Base-by-base conservation (phyloP, 2,797 vertebrate genomes). In the Potorous gilbertii region DNA sequence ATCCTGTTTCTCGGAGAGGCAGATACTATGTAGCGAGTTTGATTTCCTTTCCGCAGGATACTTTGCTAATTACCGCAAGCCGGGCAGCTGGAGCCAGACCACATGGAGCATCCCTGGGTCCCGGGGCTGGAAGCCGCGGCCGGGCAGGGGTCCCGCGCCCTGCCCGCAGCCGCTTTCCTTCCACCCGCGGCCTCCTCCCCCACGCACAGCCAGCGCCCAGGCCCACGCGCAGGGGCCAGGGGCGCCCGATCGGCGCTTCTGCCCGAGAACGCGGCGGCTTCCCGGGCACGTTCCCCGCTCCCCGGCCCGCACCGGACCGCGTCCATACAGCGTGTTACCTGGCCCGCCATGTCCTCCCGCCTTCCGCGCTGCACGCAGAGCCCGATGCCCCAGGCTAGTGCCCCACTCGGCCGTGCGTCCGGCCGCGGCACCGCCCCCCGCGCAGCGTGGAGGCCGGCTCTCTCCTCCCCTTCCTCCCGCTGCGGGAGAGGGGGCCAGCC, bases 351-450 rank as follows among this genome's bases (percentile, higher is more conserved):
- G 1, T 0, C 12, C 0, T 0, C 0, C 0, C 46, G 0, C 0
- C 34, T 0, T 0, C 29, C 0, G 0, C 0, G 40, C 0, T 0
- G 16, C 27, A 0, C 1, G 0, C 3, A 0, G 1, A 14, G 3
- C 3, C 12, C 0, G 18, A 8, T 1, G 3, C 0, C 50, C 24
- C 0, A 0, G 0, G 24, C 0, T 12, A 0, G 52, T 31, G 10
- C 1, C 0, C 50, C 66, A 66, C 55, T 4, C 5, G 1, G 54
- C 40, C 40, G 21, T 27, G 74, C 74, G 74, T 50, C 74, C n/a
- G 2, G n/a, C 66, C 40, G 74, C 74, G 46, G 40, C 74, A 0
- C 74, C 74, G 74, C 74, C 74, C 40, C 40, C 21, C 9, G 74
- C 66, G 66, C n/a, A 24, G 66, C 66, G 66, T 24, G 66, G 66